Evolutionary conservation across 2,888 invertebrate genomes (phyloP), one percentile per base, ranked within the genome.

Genomic region (Sinopyrophorus schimmeli): DNA sequence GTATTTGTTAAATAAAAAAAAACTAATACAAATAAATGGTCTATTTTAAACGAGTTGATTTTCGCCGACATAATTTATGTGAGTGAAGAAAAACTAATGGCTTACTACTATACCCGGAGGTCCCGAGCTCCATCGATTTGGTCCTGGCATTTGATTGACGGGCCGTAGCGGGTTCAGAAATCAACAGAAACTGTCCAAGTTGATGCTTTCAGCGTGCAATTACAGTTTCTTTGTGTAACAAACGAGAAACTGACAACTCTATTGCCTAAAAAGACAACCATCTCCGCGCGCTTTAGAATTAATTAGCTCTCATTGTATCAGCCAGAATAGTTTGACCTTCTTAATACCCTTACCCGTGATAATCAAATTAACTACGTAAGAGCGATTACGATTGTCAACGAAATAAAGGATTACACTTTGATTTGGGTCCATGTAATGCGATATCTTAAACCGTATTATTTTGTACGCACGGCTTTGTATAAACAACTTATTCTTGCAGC

Each of bases 41-140:
- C n/a, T n/a, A n/a, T n/a, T n/a, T n/a, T n/a, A n/a, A n/a, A n/a
- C n/a, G n/a, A n/a, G n/a, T n/a, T 24, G 31, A 46, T 32, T 24
- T 17, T 10, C 23, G 30, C 37, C 31, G 46, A 46, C 46, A 30
- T 46, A 38, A 46, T 38, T 46, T 46, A 46, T 46, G 31, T 30
- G n/a, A 4, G 37, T 31, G 28, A 38, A 38, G 32, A 14, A 38
- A 24, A 46, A 38, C 38, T 37, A 38, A 46, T 31, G 30, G 46
- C 18, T 38, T 9, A 38, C 38, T 23, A 38, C 37, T 44, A 28
- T 30, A 46, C 37, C 46, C 38, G 46, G 37, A 46, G 46, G 38
- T 38, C 30, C 31, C 30, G 38, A 44, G 46, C 46, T 46, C 23
- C 16, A 46, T 46, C 46, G 46, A 46, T 46, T 46, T 26, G 12